Evolutionary conservation across 1,140 invertebrate genomes (phyloP).

Genomic region (Conopomorpha cramerella): DNA sequence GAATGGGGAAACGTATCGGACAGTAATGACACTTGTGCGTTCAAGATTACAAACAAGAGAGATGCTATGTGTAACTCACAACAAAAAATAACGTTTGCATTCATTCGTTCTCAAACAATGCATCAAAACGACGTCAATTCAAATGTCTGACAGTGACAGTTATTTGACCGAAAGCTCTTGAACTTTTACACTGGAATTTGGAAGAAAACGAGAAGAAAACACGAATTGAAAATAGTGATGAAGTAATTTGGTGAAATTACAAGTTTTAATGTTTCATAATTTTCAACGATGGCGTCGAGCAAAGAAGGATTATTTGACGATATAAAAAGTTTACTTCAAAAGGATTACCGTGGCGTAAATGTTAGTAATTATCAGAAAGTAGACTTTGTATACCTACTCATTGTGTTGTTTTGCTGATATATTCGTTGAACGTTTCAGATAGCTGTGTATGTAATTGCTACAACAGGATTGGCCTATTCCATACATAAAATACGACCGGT

Average conservation of each 20-base stretch:
- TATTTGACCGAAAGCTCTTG: too few species aligned
- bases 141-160: too few species aligned
- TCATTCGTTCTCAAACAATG: too few species aligned
- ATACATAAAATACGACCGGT: slow-evolving; percentile 56
- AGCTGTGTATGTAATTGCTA: slow-evolving; percentile 51
- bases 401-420: slow-evolving; percentile 16
- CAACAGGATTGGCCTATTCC: slow-evolving; percentile 42
- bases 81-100: not conserved
- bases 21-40: too few species aligned
- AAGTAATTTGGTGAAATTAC: slow-evolving; percentile 36
- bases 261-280: slow-evolving; percentile 13
- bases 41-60: too few species aligned
- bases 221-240: slow-evolving; percentile 48
- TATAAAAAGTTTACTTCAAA: slow-evolving; percentile 29
- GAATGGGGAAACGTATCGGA: too few species aligned
- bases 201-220: too few species aligned
- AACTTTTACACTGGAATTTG: slow-evolving; percentile 12
- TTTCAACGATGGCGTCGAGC: slow-evolving; percentile 30
- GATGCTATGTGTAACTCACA: too few species aligned
- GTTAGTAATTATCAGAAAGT: slow-evolving; percentile 28
- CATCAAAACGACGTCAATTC: too few species aligned
- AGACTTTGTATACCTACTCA: too few species aligned
- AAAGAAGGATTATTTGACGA: slow-evolving; percentile 33
- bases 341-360: slow-evolving; percentile 49
- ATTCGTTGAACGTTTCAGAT: slow-evolving; percentile 45